Conservation (phyloP, 2,113 vertebrate species). For the Xiphophorus couchianus region DNA sequence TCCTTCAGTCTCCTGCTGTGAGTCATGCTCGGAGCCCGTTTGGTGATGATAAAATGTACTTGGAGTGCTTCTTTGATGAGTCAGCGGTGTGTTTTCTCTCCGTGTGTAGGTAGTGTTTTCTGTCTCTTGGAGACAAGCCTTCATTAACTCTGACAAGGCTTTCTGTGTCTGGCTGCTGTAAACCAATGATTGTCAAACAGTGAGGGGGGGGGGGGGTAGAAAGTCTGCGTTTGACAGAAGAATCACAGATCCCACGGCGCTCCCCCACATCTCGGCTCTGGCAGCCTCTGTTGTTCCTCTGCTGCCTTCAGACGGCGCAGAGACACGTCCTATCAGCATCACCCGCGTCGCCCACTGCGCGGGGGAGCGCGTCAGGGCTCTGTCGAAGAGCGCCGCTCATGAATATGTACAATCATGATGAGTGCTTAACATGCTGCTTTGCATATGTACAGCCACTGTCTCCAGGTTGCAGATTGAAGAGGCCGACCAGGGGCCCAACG, state of each 20-base stretch:
- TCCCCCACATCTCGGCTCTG: constrained; percentile 50
- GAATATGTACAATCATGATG: constrained; percentile 80
- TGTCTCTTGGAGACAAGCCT: constrained; percentile 65
- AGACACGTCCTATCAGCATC: constrained; percentile 52
- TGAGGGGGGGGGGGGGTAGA: constrained; percentile 10
- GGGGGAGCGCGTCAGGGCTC: constrained; percentile 66
- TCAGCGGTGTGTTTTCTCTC: constrained; percentile 32
- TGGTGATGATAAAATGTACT: constrained; percentile 17
- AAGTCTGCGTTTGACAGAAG: constrained; percentile 45
- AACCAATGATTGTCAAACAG: constrained; percentile 40
- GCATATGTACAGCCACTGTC: constrained; percentile 70
- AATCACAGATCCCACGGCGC: constrained; percentile 56
- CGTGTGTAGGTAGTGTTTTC: constrained; percentile 49
- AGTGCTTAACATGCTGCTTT: constrained; percentile 80
- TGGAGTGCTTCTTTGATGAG: constrained; percentile 24
- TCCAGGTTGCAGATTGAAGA: constrained; percentile 72
- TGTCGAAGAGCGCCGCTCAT: constrained; percentile 68
- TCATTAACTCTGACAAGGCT: constrained; percentile 50
- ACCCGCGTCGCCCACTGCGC: constrained; percentile 56
- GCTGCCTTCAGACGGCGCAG: constrained; percentile 54
- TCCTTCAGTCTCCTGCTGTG: neutral
- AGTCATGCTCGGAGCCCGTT: constrained; percentile 20
- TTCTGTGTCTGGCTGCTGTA: constrained; percentile 43
- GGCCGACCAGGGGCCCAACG: constrained; percentile 58
- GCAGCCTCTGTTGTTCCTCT: constrained; percentile 50